Conservation (phyloP, 2,888 invertebrate genomes). For the Leucophenga maculata region DNA sequence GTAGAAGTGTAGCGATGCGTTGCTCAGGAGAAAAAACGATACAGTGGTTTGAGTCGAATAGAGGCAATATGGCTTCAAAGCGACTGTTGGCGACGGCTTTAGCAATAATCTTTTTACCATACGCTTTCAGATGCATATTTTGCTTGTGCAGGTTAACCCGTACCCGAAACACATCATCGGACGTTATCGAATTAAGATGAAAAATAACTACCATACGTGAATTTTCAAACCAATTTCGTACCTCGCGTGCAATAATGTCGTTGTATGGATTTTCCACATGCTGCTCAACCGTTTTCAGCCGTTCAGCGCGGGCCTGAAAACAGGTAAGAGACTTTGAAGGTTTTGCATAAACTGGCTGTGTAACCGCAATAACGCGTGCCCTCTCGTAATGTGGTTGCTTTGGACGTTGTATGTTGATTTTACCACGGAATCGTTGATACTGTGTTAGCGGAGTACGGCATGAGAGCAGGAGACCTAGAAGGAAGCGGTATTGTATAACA, state of each 20-base stretch:
- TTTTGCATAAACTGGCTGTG: constrained; percentile 77
- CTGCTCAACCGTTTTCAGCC: constrained; percentile 39
- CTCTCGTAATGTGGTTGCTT: constrained; percentile 80
- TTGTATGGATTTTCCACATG: constrained; percentile 78
- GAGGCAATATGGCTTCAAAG: constrained; percentile 78
- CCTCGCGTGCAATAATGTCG: constrained; percentile 81
- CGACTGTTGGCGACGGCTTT: constrained; percentile 79
- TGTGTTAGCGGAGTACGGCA: constrained; percentile 72
- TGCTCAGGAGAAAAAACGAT: constrained; percentile 82
- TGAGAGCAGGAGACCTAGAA: constrained; percentile 44
- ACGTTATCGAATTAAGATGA: constrained; percentile 81
- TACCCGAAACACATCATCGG: constrained; percentile 78
- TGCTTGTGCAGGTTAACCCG: constrained; percentile 77
- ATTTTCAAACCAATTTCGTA: constrained; percentile 79
- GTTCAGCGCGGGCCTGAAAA: constrained; percentile 64
- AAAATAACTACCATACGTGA: constrained; percentile 82
- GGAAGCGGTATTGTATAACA: constrained; percentile 12
- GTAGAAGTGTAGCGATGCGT: constrained; percentile 77
- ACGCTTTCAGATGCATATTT: constrained; percentile 80
- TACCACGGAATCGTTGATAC: constrained; percentile 80
- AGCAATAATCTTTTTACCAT: constrained; percentile 78
- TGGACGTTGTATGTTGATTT: constrained; percentile 85
- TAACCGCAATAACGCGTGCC: constrained; percentile 78
- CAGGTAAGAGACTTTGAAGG: constrained; percentile 75
- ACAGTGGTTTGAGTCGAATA: constrained; percentile 78